A percentile compares a stretch with the other conserved stretches of the same genome.
Conservation (phyloP, 53 echinoderm and acorn worm species). For the Antedon mediterranea region DNA sequence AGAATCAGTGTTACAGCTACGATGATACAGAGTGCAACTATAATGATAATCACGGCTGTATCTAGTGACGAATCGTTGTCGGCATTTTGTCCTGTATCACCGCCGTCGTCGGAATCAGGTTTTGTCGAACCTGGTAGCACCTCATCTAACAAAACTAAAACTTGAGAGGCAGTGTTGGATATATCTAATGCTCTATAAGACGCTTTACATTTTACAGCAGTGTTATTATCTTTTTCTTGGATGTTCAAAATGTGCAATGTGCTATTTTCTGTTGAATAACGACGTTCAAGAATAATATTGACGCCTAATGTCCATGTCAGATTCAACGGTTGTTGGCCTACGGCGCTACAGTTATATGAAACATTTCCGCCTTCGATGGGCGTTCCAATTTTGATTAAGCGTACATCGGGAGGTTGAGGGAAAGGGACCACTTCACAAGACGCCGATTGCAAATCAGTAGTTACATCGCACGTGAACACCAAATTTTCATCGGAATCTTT, state of each 20-base stretch:
- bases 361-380: neutral
- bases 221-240: neutral
- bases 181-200: neutral
- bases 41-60: neutral
- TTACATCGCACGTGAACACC: neutral
- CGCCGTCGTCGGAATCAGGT: neutral
- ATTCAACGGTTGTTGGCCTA: neutral
- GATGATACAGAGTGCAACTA: neutral
- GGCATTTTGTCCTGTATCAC: too few species aligned
- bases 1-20: neutral
- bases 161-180: neutral
- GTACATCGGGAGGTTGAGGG: neutral
- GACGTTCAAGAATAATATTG: neutral
- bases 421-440: neutral
- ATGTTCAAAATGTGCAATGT: neutral
- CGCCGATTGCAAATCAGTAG: neutral
- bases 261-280: neutral
- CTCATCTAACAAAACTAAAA: neutral
- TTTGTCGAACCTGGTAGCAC: neutral
- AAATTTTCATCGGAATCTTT: neutral
- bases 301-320: neutral
- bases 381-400: neutral
- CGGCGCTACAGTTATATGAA: neutral
- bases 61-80: neutral
- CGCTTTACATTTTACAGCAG: neutral